A percentile compares a stretch with the other conserved stretches of the same genome.
These are phyloP conservation scores for Zaprionus camerounensis DNA, from an alignment of 1,140 invertebrate species.

Conservation along the genomic window DNA sequence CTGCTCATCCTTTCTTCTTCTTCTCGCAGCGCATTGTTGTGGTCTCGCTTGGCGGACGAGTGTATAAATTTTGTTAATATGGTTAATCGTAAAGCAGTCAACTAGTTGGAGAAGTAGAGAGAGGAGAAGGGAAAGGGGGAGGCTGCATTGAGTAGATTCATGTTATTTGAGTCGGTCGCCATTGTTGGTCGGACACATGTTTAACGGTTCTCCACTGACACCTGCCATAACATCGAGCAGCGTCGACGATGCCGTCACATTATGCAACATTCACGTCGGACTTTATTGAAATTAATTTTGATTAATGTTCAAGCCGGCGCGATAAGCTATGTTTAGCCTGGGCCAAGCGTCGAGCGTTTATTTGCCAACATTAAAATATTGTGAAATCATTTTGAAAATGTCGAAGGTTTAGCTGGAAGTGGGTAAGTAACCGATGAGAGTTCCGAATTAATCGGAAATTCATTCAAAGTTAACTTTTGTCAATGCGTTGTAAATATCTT, in stretches of 20 bases:
- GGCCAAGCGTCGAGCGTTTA: conserved; percentile 5
- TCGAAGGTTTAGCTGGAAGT: background rate
- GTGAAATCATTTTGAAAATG: conserved; percentile 9
- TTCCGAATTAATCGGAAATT: background rate
- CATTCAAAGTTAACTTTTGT: background rate
- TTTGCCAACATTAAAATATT: conserved; percentile 16
- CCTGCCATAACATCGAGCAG: conserved; percentile 20
- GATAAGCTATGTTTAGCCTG: conserved; percentile 2
- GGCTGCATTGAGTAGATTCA: conserved; percentile 23
- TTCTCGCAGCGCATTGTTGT: conserved; percentile 26
- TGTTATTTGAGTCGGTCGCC: conserved; percentile 27
- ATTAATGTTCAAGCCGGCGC: conserved; percentile 24
- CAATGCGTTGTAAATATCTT: no score
- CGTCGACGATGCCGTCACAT: conserved; percentile 14
- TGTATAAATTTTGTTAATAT: conserved; percentile 71
- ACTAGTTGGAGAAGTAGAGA: conserved; percentile 23
- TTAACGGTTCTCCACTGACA: conserved; percentile 33
- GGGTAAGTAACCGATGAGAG: background rate
- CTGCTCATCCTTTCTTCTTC: conserved; percentile 6
- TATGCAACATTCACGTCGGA: conserved; percentile 30
- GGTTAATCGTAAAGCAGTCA: conserved; percentile 67
- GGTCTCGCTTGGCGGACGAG: conserved; percentile 58
- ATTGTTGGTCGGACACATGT: conserved; percentile 24
- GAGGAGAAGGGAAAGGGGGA: background rate
- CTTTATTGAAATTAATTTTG: conserved; percentile 34